These are phyloP conservation scores for Cephalopholis sonnerati DNA, from an alignment of 2,113 vertebrate species.

Conservation along the genomic window DNA sequence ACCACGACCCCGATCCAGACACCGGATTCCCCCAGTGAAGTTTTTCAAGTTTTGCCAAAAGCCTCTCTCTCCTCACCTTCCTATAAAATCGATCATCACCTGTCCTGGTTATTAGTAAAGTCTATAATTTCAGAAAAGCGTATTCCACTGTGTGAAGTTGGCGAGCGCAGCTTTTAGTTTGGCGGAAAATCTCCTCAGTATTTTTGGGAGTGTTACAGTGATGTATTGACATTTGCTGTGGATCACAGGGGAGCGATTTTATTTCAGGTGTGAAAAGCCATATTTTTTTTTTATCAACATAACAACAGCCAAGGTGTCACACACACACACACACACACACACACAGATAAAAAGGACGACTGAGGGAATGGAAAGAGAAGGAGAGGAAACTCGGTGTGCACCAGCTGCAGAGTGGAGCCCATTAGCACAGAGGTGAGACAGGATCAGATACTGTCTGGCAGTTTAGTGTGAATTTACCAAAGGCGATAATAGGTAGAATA, in stretches of 20 bases:
- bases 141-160: conserved; percentile 12
- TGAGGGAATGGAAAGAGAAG: conserved; percentile 58
- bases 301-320: conserved; percentile 39
- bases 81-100: background rate
- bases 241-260: conserved; percentile 34
- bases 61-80: background rate
- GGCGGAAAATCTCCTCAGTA: conserved; percentile 27
- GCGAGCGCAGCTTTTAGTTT: conserved; percentile 5
- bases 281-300: conserved; percentile 2
- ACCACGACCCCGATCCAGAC: background rate
- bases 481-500: conserved; percentile 35
- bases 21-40: no score
- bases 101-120: background rate
- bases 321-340: background rate
- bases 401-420: conserved; percentile 43
- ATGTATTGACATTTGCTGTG: conserved; percentile 21
- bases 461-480: conserved; percentile 43
- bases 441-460: conserved; percentile 74
- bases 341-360: background rate
- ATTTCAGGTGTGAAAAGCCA: conserved; percentile 54
- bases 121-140: background rate
- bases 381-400: conserved; percentile 19
- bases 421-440: conserved; percentile 59
- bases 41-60: background rate
- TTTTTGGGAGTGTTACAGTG: background rate